A percentile compares a stretch with the other conserved stretches of the same genome.
phyloP scores from a whole-genome alignment of 2,888 invertebrate species.

The Pristionchus mayeri region DNA sequence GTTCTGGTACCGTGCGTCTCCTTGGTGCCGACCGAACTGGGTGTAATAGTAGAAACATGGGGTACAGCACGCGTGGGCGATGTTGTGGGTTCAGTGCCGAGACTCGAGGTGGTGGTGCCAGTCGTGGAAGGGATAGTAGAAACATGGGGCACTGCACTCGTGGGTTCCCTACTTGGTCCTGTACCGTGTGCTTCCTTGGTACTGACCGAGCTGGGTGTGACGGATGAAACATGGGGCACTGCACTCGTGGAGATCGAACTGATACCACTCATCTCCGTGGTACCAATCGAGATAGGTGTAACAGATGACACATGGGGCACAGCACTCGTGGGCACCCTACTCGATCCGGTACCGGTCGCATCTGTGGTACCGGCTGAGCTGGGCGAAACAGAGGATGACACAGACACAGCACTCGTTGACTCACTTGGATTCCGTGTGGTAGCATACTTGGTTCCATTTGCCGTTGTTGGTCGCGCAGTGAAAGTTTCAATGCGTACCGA shows the following conservation, averaged over 20 bases:
- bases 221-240: neutral
- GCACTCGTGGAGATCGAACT: neutral
- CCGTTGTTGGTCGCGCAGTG: neutral
- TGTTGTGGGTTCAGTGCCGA: neutral
- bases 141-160: neutral
- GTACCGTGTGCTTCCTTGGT: neutral
- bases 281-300: neutral
- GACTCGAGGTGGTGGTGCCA: neutral
- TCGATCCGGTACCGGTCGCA: neutral
- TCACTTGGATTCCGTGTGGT: neutral
- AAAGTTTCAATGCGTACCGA: neutral
- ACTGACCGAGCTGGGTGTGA: neutral
- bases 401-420: neutral
- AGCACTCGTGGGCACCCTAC: neutral
- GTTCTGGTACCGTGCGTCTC: neutral
- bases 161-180: neutral
- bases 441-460: neutral
- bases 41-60: neutral
- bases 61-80: neutral
- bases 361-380: neutral
- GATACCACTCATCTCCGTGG: neutral
- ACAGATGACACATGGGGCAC: neutral
- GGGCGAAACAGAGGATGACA: conserved; percentile 5
- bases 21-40: neutral
- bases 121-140: neutral